Base-by-base conservation (phyloP, 2,888 invertebrate genomes). In the Sphaeridia pumilis region DNA sequence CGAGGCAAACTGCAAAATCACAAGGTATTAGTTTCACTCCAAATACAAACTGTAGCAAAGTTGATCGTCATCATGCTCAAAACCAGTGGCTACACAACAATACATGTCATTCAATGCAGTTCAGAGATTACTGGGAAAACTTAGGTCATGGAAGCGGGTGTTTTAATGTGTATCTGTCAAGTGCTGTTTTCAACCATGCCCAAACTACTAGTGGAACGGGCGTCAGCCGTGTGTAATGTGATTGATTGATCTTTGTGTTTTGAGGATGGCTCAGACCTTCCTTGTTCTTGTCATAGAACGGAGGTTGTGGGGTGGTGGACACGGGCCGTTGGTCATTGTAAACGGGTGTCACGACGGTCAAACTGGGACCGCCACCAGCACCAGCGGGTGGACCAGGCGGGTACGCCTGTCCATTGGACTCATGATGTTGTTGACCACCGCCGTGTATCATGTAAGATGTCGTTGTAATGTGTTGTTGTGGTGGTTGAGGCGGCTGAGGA, bases 201-300 rank as follows among this genome's bases (percentile, higher is more conserved):
- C n/a, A n/a, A n/a, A n/a, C n/a, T n/a, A n/a, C n/a, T n/a, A n/a
- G n/a, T n/a, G n/a, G n/a, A n/a, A n/a, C n/a, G n/a, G n/a, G n/a
- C n/a, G n/a, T n/a, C n/a, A n/a, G n/a, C 31, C 14, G 31, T 31
- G 31, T 31, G 31, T 31, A n/a, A 31, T 31, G 31, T 31, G 31
- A 31, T 31, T 7, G 31, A 10, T 7, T 10, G 31, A 31, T 7
- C 31, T 7, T 31, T 7, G 10, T 31, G 10, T 31, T 7, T 7
- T 31, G 31, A 31, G 31, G 31, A 31, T 31, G 31, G 20, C n/a
- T 7, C 50, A 43, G 42, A 59, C 59, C 57, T 57, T 59, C 59
- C 56, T 51, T 57, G 53, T 52, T 26, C 26, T 53, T 54, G 52
- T 57, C 56, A 56, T 57, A 58, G 26, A 41, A 58, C 17, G 59